Percentiles rank a stretch among this genome's conserved stretches.
Conservation (phyloP, 2,113 vertebrate species). For the Pyrgilauda ruficollis region DNA sequence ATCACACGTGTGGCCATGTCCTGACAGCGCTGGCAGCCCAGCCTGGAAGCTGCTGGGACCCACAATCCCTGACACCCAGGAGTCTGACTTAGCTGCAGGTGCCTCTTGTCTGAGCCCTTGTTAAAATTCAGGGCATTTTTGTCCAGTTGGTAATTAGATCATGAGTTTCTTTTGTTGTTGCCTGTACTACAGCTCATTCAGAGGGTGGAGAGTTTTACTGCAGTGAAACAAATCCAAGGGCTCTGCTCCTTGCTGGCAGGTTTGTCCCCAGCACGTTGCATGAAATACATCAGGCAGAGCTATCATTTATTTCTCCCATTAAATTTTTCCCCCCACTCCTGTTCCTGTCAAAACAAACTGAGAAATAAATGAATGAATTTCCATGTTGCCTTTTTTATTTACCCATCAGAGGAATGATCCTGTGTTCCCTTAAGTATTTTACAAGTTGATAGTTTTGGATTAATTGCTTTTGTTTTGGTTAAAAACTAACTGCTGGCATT, state of each 20-base stretch:
- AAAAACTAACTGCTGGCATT: not conserved
- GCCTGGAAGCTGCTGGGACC: not conserved
- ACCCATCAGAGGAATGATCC: not conserved
- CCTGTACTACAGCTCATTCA: not conserved
- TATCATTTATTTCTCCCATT: not conserved
- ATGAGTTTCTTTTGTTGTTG: conserved; percentile 45
- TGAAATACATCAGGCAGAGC: not conserved
- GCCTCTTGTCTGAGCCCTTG: conserved; percentile 9
- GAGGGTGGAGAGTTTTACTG: conserved; percentile 19
- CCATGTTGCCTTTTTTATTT: not conserved
- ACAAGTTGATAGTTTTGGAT: not conserved
- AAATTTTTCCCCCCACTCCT: rapidly evolving
- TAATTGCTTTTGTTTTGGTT: not conserved
- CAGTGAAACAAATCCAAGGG: not conserved
- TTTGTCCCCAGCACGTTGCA: not conserved
- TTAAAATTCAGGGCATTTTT: conserved; percentile 30
- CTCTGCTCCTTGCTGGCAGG: conserved; percentile 8
- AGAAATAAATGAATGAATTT: not conserved
- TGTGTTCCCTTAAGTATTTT: not conserved
- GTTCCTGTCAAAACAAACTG: not conserved
- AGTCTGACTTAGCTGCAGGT: conserved; percentile 12
- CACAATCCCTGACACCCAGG: not conserved
- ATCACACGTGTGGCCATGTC: not conserved
- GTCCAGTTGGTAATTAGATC: conserved; percentile 32
- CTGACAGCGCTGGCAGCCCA: not conserved